Conservation (phyloP, 2,797 vertebrate genomes). For the Mergus octosetaceus region DNA sequence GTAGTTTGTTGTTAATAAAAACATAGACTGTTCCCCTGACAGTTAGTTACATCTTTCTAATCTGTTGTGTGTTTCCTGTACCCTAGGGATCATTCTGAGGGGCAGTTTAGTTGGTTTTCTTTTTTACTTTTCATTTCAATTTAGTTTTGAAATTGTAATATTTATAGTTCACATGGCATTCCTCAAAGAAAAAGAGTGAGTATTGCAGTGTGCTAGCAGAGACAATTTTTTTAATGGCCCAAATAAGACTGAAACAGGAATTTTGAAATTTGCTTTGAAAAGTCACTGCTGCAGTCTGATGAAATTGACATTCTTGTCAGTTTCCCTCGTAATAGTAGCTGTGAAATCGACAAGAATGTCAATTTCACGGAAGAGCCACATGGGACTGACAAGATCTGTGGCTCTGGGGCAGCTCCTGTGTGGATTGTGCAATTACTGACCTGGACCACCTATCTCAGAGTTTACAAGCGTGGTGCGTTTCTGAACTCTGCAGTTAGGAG, state of each 20-base stretch:
- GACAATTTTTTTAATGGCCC: background rate
- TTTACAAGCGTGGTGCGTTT: accelerated
- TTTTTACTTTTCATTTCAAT: background rate
- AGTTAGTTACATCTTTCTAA: background rate
- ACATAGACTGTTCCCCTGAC: background rate
- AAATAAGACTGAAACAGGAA: background rate
- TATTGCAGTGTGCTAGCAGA: background rate
- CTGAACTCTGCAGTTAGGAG: background rate
- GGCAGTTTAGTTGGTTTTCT: too few relatives aligned
- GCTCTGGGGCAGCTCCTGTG: background rate
- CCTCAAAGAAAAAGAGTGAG: background rate
- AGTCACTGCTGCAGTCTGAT: background rate
- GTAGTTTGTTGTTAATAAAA: background rate
- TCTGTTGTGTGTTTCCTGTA: background rate
- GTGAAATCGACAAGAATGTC: background rate
- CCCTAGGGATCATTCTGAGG: background rate
- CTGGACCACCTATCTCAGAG: background rate
- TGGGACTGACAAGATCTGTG: background rate
- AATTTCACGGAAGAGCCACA: background rate
- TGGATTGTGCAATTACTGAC: background rate
- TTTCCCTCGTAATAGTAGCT: background rate
- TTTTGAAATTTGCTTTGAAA: background rate
- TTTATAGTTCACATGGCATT: background rate
- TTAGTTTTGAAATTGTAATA: background rate
- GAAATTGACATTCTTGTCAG: background rate